Evolutionary conservation across 2,797 vertebrate species (phyloP), one percentile per base, ranked within the genome.

Genomic region (Bradypodion ventrale): DNA sequence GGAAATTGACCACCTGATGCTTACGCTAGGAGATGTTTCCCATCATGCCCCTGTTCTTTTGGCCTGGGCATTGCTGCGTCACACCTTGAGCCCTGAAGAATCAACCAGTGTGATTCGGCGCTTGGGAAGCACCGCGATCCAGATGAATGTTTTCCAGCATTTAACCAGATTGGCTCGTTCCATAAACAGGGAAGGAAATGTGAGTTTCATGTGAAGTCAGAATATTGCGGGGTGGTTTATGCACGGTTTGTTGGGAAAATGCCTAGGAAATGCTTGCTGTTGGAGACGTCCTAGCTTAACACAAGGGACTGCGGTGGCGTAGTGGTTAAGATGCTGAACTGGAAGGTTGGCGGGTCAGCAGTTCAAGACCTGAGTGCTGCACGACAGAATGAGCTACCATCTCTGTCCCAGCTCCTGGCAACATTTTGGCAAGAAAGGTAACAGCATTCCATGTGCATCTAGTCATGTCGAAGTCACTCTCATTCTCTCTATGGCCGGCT

Each of bases 41-140:
- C 98, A 99, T 90, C 98, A 99, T 0, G 97, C 97, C 0, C 97
- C 97, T 0, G 97, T 99, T 88, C 96, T 99, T 87, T 92, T 99
- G 94, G 97, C 98, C 32, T 99, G 99, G 99, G 98, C 98, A 82
- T 96, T 99, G 75, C 96, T 99, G 79, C 97, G 98, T 75, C 98
- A 99, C 94, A 98, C 98, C 0, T 92, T 99, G 84, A 97, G 93
- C 90, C 96, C 98, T 0, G 98, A 99, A 0, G 98, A 98, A 88
- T 94, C 97, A 3, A 94, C 95, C 69, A 96, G 93, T 0, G 87
- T 97, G 56, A 94, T 99, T 92, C 95, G 97, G 90, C 97, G 96
- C 82, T 96, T 99, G 88, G 98, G 98, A 59, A 98, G 97, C 92
- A 95, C 95, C 0, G 97, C 98, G 1, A 96, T 99, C 92, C 98